Conservation (phyloP, 1,140 invertebrate genomes). For the Prorops nasuta region DNA sequence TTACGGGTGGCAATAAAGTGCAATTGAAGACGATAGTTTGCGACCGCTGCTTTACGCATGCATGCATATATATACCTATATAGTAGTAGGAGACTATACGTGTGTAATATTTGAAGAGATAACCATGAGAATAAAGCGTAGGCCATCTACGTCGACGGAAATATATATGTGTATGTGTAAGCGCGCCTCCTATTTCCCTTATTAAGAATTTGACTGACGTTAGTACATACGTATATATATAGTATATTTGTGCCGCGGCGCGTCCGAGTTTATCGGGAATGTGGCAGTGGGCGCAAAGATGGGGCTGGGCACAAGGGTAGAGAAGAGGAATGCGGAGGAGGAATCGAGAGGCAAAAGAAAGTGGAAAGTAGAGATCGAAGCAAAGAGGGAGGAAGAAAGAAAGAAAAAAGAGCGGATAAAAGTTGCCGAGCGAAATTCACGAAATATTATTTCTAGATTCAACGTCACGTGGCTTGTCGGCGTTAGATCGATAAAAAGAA, state of each 20-base stretch:
- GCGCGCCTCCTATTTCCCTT: constrained; percentile 21
- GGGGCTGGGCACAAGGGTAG: too few relatives aligned
- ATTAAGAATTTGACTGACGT: constrained; percentile 26
- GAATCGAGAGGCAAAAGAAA: background rate
- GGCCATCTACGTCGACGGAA: constrained; percentile 21
- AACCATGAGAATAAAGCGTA: too few relatives aligned
- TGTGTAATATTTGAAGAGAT: too few relatives aligned
- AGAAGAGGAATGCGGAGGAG: background rate
- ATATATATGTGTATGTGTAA: too few relatives aligned
- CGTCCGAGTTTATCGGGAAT: constrained; percentile 15
- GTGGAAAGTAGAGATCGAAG: background rate
- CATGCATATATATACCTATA: too few relatives aligned
- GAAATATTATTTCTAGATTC: constrained; percentile 28
- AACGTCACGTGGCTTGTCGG: constrained; percentile 13
- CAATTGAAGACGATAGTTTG: too few relatives aligned
- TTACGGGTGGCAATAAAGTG: too few relatives aligned
- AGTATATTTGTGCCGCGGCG: constrained; percentile 21
- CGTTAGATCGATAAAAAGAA: constrained; percentile 19
- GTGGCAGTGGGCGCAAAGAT: too few relatives aligned
- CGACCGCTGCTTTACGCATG: too few relatives aligned
- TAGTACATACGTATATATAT: too few relatives aligned
- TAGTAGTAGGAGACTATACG: too few relatives aligned
- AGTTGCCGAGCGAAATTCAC: constrained; percentile 14
- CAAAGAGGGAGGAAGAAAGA: background rate
- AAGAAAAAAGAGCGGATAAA: background rate